These are phyloP conservation scores for Anticlea derivata DNA, from an alignment of 2,888 invertebrate genomes.

Conservation along the genomic window DNA sequence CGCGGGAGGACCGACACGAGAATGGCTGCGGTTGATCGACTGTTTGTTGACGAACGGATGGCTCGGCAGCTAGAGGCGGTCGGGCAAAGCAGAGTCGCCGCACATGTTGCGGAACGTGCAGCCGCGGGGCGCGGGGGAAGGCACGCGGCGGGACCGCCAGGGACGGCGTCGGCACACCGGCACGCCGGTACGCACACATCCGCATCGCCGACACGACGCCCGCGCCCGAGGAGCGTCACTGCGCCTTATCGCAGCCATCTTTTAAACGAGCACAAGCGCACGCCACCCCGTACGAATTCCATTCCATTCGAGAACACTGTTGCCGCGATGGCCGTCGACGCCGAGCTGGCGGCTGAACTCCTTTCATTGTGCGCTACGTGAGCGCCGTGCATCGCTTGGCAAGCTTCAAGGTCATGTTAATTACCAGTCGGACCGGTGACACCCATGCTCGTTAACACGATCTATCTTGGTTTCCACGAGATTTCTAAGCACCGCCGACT, in stretches of 20 bases:
- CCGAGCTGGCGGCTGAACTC: conserved; percentile 57
- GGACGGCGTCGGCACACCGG: conserved; percentile 67
- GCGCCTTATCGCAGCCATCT: conserved; percentile 82
- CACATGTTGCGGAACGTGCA: conserved; percentile 81
- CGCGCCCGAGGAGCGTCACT: conserved; percentile 78
- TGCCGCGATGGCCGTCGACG: conserved; percentile 61
- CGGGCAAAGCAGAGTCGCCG: conserved; percentile 53
- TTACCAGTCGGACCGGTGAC: conserved; percentile 69
- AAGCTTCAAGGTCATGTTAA: conserved; percentile 73
- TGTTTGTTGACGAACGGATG: conserved; percentile 55
- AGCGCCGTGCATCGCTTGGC: conserved; percentile 52
- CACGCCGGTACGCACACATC: conserved; percentile 76
- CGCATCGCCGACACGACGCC: conserved; percentile 69
- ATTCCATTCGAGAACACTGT: conserved; percentile 72
- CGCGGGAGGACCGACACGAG: conserved; percentile 63
- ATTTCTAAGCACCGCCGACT: conserved; percentile 24
- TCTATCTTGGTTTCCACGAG: conserved; percentile 28
- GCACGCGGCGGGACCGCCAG: conserved; percentile 61
- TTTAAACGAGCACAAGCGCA: conserved; percentile 78
- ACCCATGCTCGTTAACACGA: conserved; percentile 56
- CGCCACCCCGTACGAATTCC: conserved; percentile 79
- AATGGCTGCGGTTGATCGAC: conserved; percentile 59
- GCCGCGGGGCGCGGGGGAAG: conserved; percentile 46
- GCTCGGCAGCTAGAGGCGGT: conserved; percentile 41
- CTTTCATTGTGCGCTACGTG: conserved; percentile 63